Evolutionary conservation across 2,888 invertebrate species (phyloP).

Genomic region (Crocallis elinguaria): DNA sequence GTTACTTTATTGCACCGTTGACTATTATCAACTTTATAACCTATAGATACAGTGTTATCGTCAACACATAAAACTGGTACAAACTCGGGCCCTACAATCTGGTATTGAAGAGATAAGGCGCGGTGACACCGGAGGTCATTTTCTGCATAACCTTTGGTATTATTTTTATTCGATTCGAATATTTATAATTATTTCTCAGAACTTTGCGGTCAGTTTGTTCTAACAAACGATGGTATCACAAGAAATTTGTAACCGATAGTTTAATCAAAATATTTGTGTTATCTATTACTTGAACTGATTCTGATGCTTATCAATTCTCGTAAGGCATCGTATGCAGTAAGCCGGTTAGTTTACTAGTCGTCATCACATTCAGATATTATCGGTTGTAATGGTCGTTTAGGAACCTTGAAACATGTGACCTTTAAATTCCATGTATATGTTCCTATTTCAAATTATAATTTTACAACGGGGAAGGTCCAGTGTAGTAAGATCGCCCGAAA

Average conservation of each 20-base stretch:
- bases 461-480: too few species aligned
- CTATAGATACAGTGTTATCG: slow-evolving; percentile 72
- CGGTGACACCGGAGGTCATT: slow-evolving; percentile 52
- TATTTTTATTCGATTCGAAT: slow-evolving; percentile 19
- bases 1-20: slow-evolving; percentile 55
- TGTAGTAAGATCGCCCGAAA: too few species aligned
- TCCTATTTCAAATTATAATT: too few species aligned
- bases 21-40: slow-evolving; percentile 76
- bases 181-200: slow-evolving; percentile 25
- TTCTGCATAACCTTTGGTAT: slow-evolving; percentile 48
- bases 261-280: slow-evolving; percentile 78
- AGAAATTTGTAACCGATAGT: slow-evolving; percentile 67
- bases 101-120: slow-evolving; percentile 52
- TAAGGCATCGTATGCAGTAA: slow-evolving; percentile 61
- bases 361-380: slow-evolving; percentile 12
- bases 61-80: slow-evolving; percentile 68
- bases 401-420: too few species aligned
- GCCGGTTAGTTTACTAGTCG: slow-evolving; percentile 37
- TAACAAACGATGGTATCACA: slow-evolving; percentile 56
- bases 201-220: slow-evolving; percentile 17
- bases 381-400: slow-evolving; percentile 9
- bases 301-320: slow-evolving; percentile 65
- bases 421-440: too few species aligned
- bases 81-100: slow-evolving; percentile 63
- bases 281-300: slow-evolving; percentile 52